Evolutionary conservation across 2,888 invertebrate species (phyloP).

Genomic region (Volucella zonaria): DNA sequence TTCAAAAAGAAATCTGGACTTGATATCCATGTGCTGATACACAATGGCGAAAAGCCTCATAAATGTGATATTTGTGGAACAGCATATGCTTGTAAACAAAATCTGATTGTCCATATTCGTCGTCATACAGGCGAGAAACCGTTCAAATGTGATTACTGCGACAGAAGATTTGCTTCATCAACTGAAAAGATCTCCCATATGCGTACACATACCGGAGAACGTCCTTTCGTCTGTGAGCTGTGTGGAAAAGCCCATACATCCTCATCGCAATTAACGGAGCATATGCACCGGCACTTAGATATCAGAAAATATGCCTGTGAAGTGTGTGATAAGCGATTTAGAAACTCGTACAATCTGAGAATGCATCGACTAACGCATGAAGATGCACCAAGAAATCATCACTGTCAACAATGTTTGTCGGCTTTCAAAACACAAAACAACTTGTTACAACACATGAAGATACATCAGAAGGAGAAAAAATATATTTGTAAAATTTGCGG

Average conservation of each 20-base stretch:
- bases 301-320: conserved; percentile 61
- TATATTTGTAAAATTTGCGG: conserved; percentile 73
- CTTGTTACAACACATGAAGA: conserved; percentile 66
- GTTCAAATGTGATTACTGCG: conserved; percentile 68
- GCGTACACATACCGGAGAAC: conserved; percentile 67
- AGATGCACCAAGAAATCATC: conserved; percentile 56
- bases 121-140: conserved; percentile 71
- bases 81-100: conserved; percentile 66
- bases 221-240: conserved; percentile 69
- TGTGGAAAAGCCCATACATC: conserved; percentile 69
- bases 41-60: conserved; percentile 68
- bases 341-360: conserved; percentile 57
- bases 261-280: conserved; percentile 63
- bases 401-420: conserved; percentile 52
- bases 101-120: conserved; percentile 67
- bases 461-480: conserved; percentile 62
- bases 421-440: conserved; percentile 64
- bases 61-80: conserved; percentile 69
- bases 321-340: conserved; percentile 69
- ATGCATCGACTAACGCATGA: conserved; percentile 64
- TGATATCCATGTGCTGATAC: conserved; percentile 64
- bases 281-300: conserved; percentile 67
- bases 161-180: conserved; percentile 64
- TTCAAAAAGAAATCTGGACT: conserved; percentile 71
- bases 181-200: conserved; percentile 65